These are phyloP conservation scores for Embiotoca jacksoni DNA, from an alignment of 2,113 vertebrate genomes.

Conservation along the genomic window DNA sequence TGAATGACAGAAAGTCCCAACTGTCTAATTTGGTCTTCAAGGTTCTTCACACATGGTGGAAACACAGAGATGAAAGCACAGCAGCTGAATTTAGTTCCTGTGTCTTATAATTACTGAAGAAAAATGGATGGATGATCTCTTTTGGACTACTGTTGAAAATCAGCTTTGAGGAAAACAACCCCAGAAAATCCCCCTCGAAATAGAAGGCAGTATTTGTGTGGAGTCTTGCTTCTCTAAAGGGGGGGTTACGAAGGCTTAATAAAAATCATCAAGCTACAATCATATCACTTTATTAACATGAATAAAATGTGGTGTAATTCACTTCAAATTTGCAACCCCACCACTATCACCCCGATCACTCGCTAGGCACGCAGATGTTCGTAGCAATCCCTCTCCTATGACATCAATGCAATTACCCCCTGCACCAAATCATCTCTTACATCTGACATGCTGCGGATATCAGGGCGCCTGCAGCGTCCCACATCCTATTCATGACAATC, in stretches of 20 bases:
- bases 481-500: conserved; percentile 51
- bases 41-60: no score
- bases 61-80: no score
- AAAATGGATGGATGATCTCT: no score
- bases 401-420: conserved; percentile 53
- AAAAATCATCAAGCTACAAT: conserved; percentile 22
- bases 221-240: neutral
- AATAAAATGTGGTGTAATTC: conserved; percentile 52
- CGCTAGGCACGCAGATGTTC: conserved; percentile 6
- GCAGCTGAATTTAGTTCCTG: no score
- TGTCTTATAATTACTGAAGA: no score
- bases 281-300: conserved; percentile 23
- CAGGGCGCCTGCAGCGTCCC: conserved; percentile 27
- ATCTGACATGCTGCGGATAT: conserved; percentile 41
- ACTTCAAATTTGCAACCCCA: neutral
- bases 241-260: conserved; percentile 1
- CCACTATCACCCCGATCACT: neutral
- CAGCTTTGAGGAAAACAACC: neutral
- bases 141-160: neutral
- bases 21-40: no score
- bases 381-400: conserved; percentile 35
- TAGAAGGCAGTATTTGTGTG: neutral
- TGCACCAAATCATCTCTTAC: conserved; percentile 44
- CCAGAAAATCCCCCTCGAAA: neutral
- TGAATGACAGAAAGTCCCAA: no score